These are phyloP conservation scores for Sceloporus undulatus DNA, from an alignment of 2,113 vertebrate species.

Conservation along the genomic window DNA sequence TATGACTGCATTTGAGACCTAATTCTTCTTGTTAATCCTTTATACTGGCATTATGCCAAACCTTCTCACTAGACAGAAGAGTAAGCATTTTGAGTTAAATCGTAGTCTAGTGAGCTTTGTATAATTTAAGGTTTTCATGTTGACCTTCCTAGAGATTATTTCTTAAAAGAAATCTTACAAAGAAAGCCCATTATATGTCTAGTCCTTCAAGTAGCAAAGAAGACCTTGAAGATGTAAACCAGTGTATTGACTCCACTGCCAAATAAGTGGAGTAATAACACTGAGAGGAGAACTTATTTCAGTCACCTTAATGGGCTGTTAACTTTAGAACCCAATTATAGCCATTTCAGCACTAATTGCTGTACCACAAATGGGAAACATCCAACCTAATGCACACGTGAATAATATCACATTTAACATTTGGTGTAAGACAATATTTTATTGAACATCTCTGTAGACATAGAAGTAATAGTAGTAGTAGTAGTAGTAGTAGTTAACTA, in stretches of 20 bases:
- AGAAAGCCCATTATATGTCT: conserved; percentile 1
- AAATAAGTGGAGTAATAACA: conserved; percentile 45
- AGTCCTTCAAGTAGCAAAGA: conserved; percentile 34
- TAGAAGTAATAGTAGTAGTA: background rate
- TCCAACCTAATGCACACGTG: conserved; percentile 28
- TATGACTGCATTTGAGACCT: background rate
- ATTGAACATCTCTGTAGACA: background rate
- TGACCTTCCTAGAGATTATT: conserved; percentile 2
- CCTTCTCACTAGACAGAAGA: background rate
- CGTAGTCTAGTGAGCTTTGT: background rate
- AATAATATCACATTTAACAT: conserved; percentile 37
- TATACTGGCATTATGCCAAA: background rate
- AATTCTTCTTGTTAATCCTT: conserved; percentile 1
- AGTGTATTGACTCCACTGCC: conserved; percentile 33
- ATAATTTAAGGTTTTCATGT: background rate
- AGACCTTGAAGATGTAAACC: conserved; percentile 43
- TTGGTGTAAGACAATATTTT: conserved; percentile 19
- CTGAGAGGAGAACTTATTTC: conserved; percentile 43
- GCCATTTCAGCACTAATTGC: conserved; percentile 43
- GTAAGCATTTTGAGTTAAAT: conserved; percentile 10
- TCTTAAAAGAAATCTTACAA: conserved; percentile 17
- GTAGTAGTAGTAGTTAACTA: conserved; percentile 14
- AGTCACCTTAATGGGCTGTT: conserved; percentile 49
- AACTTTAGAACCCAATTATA: conserved; percentile 47
- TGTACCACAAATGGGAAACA: conserved; percentile 38